Base-by-base conservation (phyloP, 2,888 invertebrate species). In the Liopterus haemorrhoidalis region DNA sequence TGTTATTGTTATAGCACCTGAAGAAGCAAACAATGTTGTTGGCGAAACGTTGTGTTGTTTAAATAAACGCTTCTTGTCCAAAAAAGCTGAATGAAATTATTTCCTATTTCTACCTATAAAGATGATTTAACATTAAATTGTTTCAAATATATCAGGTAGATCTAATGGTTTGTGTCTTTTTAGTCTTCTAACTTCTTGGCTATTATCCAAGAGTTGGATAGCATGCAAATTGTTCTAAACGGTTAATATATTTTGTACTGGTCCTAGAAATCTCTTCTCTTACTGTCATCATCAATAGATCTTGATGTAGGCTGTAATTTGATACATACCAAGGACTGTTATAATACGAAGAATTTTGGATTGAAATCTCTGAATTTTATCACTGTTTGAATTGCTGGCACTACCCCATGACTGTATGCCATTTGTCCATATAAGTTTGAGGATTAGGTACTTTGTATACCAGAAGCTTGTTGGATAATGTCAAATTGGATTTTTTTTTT, bases 371-470 rank as follows among this genome's bases (percentile, higher is more conserved):
- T 31, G 31, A 5, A 31, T 9, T 5, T 15, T 31, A 9, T 11
- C 32, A 16, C 16, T 32, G 18, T 32, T 32, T 5, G 16, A 32
- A n/a, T 16, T 18, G 15, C 32, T 32, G 8, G 32, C 32, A 5
- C 18, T 16, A 6, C 32, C 32, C 15, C 32, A 32, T 15, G 19
- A n/a, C 19, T 32, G 16, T 8, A 32, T 15, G 14, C 32, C 32
- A 11, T 32, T 18, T 16, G 32, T 32, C 32, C 32, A 32, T 15
- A 32, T 16, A 8, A 19, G 32, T 16, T 32, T 32, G 6, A 32
- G 9, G 14, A 12, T 31, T 14, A n/a, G n/a, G n/a, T n/a, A 15
- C 11, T 31, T 31, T 31, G 11, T 31, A 31, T 9, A 31, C 3
- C 5, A 31, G 9, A 4, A 31, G 11, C 12, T 31, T 31, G 12